Base-by-base conservation (phyloP, 64 coral and sea anemone genomes). In the Montipora efflorescens region DNA sequence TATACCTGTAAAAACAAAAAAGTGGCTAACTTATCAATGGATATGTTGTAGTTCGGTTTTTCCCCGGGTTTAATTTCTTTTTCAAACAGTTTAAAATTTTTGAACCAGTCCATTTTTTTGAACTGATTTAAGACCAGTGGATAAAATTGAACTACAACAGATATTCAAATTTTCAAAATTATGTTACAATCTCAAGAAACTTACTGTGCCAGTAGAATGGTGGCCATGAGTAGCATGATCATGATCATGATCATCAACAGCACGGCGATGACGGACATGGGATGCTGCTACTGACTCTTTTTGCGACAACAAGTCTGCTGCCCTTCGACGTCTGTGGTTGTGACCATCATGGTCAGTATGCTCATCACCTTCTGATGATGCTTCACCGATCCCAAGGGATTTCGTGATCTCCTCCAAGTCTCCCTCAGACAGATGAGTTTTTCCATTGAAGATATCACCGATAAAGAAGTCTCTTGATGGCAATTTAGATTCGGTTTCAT, bases 391-490 rank as follows among this genome's bases (percentile, higher is more conserved):
- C 14, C 82, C 89, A 64, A 97, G 92, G 46, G 66, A 67, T 66
- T 87, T 51, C 8, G 82, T 81, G 44, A 97, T 87, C 11, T 64
- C 36, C 45, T 78, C 7, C 19, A 97, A 75, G 9, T 91, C 88
- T 5, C 83, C 83, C 50, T 97, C 95, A 53, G 62, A 3, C 14
- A 97, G 61, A 59, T 91, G 28, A 15, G 2, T 68, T 84, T 80
- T 94, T 1, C 75, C 62, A 18, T 91, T 87, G 51, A 91, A 97
- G 5, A 97, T 75, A 14, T 97, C 90, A 23, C 91, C 72, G 0
- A 97, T 84, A 58, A 97, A 97, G 68, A 97, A 97, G 20, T 89
- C 85, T 79, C 68, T 74, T 21, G 67, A 74, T 71, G 95, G 95
- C 7, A 97, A 66, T 4, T 62, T 23, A 0, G 73, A 45, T 52